Percentiles rank a stretch among this genome's conserved stretches.
Evolutionary conservation across 2,888 invertebrate species (phyloP).

Genomic region (Metalampra italica): DNA sequence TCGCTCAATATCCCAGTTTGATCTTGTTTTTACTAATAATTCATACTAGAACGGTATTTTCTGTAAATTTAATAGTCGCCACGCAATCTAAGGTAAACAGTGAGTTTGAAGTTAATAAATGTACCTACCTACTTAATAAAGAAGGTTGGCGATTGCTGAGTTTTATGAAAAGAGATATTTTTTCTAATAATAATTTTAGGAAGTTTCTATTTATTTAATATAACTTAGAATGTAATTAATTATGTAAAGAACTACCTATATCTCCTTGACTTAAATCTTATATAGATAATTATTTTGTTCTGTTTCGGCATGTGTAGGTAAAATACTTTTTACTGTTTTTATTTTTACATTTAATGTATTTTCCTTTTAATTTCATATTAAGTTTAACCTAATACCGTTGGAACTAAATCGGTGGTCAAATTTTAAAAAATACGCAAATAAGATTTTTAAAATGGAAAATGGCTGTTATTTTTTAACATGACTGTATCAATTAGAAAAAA

Average conservation of each 20-base stretch:
- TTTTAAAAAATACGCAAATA: no score
- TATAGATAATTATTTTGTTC: neutral
- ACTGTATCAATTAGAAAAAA: no score
- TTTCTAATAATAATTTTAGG: slow-evolving; percentile 18
- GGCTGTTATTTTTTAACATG: no score
- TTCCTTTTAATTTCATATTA: no score
- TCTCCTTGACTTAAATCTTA: neutral
- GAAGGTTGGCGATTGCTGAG: slow-evolving; percentile 22
- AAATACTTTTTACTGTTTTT: neutral
- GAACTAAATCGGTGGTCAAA: no score
- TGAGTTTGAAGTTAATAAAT: slow-evolving; percentile 8
- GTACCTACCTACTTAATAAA: no score
- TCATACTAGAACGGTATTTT: neutral
- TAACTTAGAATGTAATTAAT: neutral
- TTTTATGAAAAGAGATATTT: slow-evolving; percentile 27
- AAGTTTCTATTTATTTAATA: neutral
- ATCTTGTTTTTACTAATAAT: slow-evolving; percentile 4
- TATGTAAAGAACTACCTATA: no score
- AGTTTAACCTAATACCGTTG: no score
- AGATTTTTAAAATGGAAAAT: no score
- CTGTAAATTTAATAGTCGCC: slow-evolving; percentile 1
- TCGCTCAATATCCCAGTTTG: slow-evolving; percentile 19
- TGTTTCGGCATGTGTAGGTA: neutral
- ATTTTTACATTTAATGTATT: no score
- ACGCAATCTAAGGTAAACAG: slow-evolving; percentile 4